Base-by-base conservation (phyloP, 2,113 vertebrate species). In the Rhabdomys dilectus region DNA sequence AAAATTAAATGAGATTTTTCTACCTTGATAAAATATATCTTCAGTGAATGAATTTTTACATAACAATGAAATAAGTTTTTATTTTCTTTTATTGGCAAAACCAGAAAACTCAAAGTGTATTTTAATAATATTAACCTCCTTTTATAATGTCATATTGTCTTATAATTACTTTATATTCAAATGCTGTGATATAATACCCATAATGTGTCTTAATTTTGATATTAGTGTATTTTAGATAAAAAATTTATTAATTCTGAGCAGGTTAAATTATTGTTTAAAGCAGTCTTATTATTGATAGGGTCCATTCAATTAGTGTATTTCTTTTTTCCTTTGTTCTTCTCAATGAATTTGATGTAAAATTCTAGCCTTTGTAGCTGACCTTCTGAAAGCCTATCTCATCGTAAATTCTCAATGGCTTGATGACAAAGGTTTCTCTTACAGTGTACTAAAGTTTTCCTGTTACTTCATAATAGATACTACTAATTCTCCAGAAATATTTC, bases 341-440 rank as follows among this genome's bases (percentile, higher is more conserved):
- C 22, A 10, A 7, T 86, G 3, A 31, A 45, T 48, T 90, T 93
- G 16, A 36, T 68, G 72, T 64, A 17, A 92, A 80, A 17, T 45
- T 70, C 94, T 45, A 72, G 31, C 70, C 19, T 93, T 26, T 24
- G 11, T n/a, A 31, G 58, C 58, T 88, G 84, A 51, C 13, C 51
- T 75, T 91, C 80, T 91, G 45, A 0, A 88, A 21, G 2, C 22
- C 91, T 66, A 82, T 72, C 58, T 62, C 36, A 1, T 0, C 9
- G 0, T 5, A 87, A 90, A 94, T 88, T 92, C 45, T 92, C 84
- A 84, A 91, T 96, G 85, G 78, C 13, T 94, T 70, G 73, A 6
- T 88, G n/a, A 66, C 5, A 7, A 7, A 96, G 87, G 1, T 8
- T 6, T 66, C 64, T 12, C 48, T 56, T 48, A 97, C 4, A 96